Base-by-base conservation (phyloP, 64 coral and sea anemone genomes). In the Trachythela sp. region DNA sequence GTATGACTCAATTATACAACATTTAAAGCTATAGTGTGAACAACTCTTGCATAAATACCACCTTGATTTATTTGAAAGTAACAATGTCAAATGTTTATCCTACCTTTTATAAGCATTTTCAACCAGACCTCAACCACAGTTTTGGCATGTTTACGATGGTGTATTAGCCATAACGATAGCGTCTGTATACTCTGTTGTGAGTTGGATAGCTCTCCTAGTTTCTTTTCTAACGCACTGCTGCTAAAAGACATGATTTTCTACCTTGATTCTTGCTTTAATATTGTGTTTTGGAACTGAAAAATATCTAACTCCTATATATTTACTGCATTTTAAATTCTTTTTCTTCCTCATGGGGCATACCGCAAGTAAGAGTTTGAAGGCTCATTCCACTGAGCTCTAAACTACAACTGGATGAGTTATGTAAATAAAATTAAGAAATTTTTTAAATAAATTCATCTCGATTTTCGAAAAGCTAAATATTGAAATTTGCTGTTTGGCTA, bases 101-200 rank as follows among this genome's bases (percentile, higher is more conserved):
- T 58, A 99, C 96, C 96, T 93, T 92, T 99, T 9, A 51, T 43
- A 2, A 99, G 39, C 41, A 94, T 90, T 75, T 94, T 99, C 56
- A 92, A 94, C 96, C 96, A 99, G 14, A 92, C 89, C 50, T 99
- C 93, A 43, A 99, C 96, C 22, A 99, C 90, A 56, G 87, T 83
- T 91, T 99, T 99, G 11, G 93, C 91, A 70, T 99, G 96, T 87
- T 99, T 99, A 84, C 96, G 94, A 91, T 99, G 96, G 41, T 99
- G 96, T 59, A 99, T 99, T 17, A 99, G 54, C 96, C 96, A 99
- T 9, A 99, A 49, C 0, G 96, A 99, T 83, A 99, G 87, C 31
- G 96, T 99, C 59, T 99, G 96, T 86, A 99, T 92, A 89, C 96
- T 99, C 18, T 99, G 96, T 48, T 99, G 96, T 33, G 96, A 94